Evolutionary conservation across 2,888 invertebrate species (phyloP).

Genomic region (Poecilobothrus nobilitatus): DNA sequence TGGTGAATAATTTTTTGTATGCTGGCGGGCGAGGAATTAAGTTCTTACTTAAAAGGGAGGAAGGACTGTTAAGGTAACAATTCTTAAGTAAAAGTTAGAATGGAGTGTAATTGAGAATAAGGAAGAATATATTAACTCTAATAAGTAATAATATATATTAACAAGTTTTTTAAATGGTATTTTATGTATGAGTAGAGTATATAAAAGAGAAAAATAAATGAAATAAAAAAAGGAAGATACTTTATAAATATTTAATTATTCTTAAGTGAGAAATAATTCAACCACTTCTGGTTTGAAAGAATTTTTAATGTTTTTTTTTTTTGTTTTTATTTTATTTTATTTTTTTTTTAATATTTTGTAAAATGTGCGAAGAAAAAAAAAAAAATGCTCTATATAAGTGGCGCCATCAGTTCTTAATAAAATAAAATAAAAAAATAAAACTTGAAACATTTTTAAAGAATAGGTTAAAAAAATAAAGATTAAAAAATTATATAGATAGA

Average conservation of each 20-base stretch:
- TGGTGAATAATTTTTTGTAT: too few relatives aligned
- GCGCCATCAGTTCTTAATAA: neutral
- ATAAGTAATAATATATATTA: neutral
- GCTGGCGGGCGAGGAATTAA: too few relatives aligned
- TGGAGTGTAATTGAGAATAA: too few relatives aligned
- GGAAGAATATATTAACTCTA: too few relatives aligned
- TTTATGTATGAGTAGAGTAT: neutral
- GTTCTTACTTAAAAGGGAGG: too few relatives aligned
- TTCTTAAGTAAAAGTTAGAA: too few relatives aligned
- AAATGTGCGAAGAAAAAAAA: neutral
- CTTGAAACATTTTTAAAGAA: neutral
- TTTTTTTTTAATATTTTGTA: neutral
- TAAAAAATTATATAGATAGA: neutral
- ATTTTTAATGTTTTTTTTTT: slow-evolving; percentile 1
- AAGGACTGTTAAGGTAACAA: too few relatives aligned
- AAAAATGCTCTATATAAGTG: neutral
- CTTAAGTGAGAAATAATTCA: neutral
- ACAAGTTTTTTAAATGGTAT: neutral
- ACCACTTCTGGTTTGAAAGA: neutral
- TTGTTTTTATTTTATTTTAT: neutral
- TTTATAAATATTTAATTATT: slow-evolving; percentile 10
- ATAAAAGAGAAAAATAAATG: too few relatives aligned
- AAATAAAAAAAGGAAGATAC: neutral
- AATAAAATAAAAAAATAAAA: neutral
- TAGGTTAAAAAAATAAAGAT: neutral